Base-by-base conservation (phyloP, 1,140 invertebrate species). In the Magallana ariakensis region DNA sequence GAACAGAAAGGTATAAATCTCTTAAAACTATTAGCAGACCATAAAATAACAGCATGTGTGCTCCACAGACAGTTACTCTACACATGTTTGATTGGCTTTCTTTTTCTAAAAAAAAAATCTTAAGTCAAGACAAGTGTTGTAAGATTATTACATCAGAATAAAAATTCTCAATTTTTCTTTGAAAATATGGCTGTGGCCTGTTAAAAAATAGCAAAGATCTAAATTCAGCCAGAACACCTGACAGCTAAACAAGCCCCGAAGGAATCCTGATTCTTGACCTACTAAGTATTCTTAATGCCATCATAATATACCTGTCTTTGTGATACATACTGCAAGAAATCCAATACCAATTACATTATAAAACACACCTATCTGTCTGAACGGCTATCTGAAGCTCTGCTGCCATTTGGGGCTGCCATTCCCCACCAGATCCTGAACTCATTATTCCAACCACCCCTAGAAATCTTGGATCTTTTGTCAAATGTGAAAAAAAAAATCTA, bases 341-440 rank as follows among this genome's bases (percentile, higher is more conserved):
- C 66, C 66, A 75, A 75, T 75, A 75, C 11, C 66, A 75, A 75
- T 75, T 75, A 26, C 66, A 75, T 75, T 11, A 75, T 75, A 53
- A 22, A 85, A 70, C 87, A 62, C 85, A 88, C 87, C 87, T 88
- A 54, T 88, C 87, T 33, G 87, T 88, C 81, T 88, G 87, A 60
- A 88, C 85, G 16, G 87, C 85, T 62, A 88, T 88, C 70, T 88
- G 87, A 57, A 88, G 75, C 57, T 88, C 87, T 33, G 87, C 70
- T 56, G 85, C 85, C 82, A 88, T 82, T 53, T 88, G 87, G 16
- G 85, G 46, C 53, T 80, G 82, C 87, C 87, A 88, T 70, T 88
- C 87, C 66, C 85, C 83, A n/a, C 62, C 80, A n/a, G 75, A 15
- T 8, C 75, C 75, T 80, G 80, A 82, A 54, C n/a, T 82, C 80